phyloP scores from a whole-genome alignment of 2,113 vertebrate genomes.

The Pseudorhombus dupliciocellatus region DNA sequence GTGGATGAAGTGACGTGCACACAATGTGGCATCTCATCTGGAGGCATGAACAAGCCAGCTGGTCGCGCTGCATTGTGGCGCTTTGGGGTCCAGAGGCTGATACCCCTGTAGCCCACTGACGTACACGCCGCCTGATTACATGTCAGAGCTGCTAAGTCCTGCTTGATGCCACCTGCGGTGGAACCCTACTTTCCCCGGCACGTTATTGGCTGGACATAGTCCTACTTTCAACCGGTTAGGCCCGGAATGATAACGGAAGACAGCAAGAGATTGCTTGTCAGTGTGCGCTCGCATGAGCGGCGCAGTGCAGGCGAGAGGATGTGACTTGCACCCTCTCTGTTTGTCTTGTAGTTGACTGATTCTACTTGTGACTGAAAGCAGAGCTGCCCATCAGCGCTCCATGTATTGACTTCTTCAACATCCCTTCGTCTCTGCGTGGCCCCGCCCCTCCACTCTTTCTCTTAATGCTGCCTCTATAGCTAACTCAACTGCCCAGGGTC shows the following conservation, averaged over 20 bases:
- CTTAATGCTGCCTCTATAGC: slow-evolving; percentile 14
- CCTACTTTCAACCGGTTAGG: slow-evolving; percentile 45
- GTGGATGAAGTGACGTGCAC: slow-evolving; percentile 47
- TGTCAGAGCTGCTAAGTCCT: slow-evolving; percentile 69
- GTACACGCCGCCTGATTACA: slow-evolving; percentile 64
- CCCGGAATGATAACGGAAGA: slow-evolving; percentile 53
- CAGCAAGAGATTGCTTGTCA: slow-evolving; percentile 61
- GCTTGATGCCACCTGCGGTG: slow-evolving; percentile 37
- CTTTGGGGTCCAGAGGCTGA: slow-evolving; percentile 29
- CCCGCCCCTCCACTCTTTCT: background rate
- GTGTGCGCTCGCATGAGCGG: slow-evolving; percentile 29
- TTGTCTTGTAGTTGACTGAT: slow-evolving; percentile 51
- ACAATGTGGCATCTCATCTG: slow-evolving; percentile 65
- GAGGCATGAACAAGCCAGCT: slow-evolving; percentile 21
- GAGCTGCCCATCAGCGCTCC: slow-evolving; percentile 23
- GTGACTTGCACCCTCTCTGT: slow-evolving; percentile 35
- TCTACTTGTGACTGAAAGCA: slow-evolving; percentile 41
- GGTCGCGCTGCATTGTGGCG: slow-evolving; percentile 16
- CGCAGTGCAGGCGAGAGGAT: slow-evolving; percentile 38
- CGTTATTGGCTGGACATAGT: slow-evolving; percentile 46
- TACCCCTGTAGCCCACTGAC: slow-evolving; percentile 24
- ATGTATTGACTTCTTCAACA: slow-evolving; percentile 5
- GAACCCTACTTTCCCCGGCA: slow-evolving; percentile 30
- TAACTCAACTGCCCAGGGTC: slow-evolving; percentile 36
- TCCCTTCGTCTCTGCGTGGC: background rate